phyloP scores from a whole-genome alignment of 2,113 vertebrate species.

The Anseranas semipalmata region DNA sequence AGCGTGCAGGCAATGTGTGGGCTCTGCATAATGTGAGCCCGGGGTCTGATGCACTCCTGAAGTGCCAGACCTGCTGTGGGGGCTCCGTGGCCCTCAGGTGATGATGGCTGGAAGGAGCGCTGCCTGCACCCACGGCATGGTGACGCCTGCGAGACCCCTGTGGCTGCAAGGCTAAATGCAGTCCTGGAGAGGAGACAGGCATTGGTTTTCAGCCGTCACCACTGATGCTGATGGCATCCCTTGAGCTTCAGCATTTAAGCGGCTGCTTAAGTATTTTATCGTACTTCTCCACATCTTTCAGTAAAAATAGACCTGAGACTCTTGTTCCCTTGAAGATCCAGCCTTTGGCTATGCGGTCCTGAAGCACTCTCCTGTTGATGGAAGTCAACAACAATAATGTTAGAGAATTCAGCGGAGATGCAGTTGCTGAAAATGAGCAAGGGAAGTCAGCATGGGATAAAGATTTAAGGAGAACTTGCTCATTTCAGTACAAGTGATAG shows the following conservation, averaged over 20 bases:
- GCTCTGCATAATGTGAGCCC: background rate
- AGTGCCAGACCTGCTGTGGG: background rate
- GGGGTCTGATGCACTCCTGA: background rate
- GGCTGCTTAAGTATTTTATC: background rate
- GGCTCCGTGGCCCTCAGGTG: background rate
- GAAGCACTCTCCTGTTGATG: background rate
- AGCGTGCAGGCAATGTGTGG: fast-evolving
- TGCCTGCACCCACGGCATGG: background rate
- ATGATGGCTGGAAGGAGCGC: background rate
- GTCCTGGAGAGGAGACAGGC: background rate
- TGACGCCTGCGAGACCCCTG: background rate
- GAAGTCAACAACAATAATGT: background rate
- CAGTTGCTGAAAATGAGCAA: background rate
- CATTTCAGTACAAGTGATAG: background rate
- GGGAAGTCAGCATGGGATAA: background rate
- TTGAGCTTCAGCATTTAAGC: background rate
- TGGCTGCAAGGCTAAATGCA: background rate
- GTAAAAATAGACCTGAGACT: background rate
- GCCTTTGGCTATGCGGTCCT: background rate
- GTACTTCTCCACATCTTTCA: background rate
- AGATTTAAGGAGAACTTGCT: background rate
- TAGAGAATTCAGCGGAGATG: background rate
- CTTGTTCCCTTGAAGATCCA: background rate
- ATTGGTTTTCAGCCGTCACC: background rate
- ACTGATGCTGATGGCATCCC: background rate